Evolutionary conservation across 2,113 vertebrate genomes (phyloP).

Genomic region (Malaclemys terrapin): DNA sequence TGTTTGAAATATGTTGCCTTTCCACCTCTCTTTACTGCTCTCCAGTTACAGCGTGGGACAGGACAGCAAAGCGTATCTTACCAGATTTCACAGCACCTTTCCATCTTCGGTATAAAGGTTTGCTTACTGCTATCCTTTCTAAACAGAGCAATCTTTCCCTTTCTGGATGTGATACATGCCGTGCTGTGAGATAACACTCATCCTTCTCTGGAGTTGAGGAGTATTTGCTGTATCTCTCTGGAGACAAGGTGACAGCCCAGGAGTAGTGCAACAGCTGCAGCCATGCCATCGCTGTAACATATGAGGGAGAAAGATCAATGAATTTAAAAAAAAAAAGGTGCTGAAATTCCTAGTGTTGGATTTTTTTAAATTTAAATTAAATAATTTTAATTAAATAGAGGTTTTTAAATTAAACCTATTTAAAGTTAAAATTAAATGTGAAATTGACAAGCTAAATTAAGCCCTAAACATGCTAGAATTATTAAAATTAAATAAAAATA

Average conservation of each 20-base stretch:
- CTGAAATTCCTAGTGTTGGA: no score
- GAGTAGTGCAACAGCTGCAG: neutral
- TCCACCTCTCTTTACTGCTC: neutral
- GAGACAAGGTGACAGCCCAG: no score
- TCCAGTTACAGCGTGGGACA: neutral
- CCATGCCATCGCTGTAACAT: neutral
- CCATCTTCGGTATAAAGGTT: neutral
- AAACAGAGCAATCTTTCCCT: neutral
- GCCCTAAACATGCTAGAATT: no score
- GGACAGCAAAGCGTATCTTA: neutral
- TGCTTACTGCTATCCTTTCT: neutral
- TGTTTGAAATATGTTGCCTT: neutral
- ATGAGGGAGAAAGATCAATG: neutral
- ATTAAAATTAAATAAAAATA: no score
- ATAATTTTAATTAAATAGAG: no score
- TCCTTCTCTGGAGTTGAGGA: no score
- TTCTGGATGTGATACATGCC: neutral
- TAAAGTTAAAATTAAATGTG: no score
- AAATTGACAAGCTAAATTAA: no score
- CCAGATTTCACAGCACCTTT: neutral
- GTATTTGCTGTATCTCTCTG: no score
- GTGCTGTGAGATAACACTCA: neutral
- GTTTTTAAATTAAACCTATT: no score
- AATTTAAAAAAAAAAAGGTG: no score
- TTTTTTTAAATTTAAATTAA: no score